These are phyloP conservation scores for Zophobas atratus DNA, from an alignment of 1,140 invertebrate species.

Conservation along the genomic window DNA sequence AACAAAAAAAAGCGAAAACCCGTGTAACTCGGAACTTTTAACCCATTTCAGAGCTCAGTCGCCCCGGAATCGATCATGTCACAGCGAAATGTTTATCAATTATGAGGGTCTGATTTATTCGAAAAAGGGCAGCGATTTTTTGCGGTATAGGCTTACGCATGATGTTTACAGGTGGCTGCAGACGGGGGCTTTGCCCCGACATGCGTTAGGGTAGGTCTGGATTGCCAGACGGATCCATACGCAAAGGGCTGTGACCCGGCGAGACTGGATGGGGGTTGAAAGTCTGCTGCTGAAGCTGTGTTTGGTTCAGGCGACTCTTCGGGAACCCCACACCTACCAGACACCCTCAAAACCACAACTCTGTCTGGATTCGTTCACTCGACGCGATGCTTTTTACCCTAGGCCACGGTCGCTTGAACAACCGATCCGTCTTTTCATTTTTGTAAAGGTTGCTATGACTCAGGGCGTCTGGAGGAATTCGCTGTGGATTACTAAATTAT, in stretches of 20 bases:
- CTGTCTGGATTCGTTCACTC: slow-evolving; percentile 1
- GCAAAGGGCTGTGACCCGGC: slow-evolving; percentile 51
- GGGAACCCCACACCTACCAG: slow-evolving; percentile 28
- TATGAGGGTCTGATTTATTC: neutral
- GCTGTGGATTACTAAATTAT: no score
- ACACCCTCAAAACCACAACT: slow-evolving; percentile 21
- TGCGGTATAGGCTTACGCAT: slow-evolving; percentile 20
- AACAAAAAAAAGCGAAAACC: no score
- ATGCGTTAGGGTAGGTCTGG: slow-evolving; percentile 68
- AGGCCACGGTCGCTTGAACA: slow-evolving; percentile 5
- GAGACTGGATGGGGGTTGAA: slow-evolving; percentile 45
- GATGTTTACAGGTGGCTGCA: slow-evolving; percentile 46
- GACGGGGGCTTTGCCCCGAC: slow-evolving; percentile 61
- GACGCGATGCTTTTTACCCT: slow-evolving; percentile 18
- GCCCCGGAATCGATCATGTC: no score
- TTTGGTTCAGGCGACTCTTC: slow-evolving; percentile 33
- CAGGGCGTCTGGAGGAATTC: no score
- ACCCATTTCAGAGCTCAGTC: no score
- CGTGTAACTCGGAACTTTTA: no score
- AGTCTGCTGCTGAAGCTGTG: slow-evolving; percentile 37
- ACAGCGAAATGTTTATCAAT: neutral
- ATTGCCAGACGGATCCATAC: slow-evolving; percentile 68
- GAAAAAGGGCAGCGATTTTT: slow-evolving; percentile 28
- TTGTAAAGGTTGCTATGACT: neutral
- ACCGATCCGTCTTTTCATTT: slow-evolving; percentile 25